Conservation (phyloP, 2,797 vertebrate genomes). For the Sebastiscus albofasciatus region DNA sequence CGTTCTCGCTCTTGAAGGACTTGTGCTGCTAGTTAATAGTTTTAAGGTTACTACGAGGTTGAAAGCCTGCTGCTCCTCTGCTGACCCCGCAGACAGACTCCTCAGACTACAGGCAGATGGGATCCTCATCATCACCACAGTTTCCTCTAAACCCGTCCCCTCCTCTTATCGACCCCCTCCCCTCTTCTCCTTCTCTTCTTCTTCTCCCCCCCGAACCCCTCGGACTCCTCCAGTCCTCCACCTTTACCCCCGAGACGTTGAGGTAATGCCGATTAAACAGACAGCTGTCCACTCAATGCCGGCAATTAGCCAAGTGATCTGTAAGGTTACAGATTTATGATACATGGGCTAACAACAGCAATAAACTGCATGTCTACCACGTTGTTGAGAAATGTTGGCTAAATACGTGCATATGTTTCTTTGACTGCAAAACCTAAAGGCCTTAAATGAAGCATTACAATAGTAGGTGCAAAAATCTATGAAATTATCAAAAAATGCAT, state of each 20-base stretch:
- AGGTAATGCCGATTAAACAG: constrained; percentile 75
- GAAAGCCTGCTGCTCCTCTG: constrained; percentile 58
- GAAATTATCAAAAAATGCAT: not conserved
- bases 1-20: constrained; percentile 44
- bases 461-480: not conserved
- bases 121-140: constrained; percentile 82
- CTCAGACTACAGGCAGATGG: constrained; percentile 79
- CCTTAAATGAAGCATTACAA: not conserved
- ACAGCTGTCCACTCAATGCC: constrained; percentile 74
- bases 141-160: constrained; percentile 33
- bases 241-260: constrained; percentile 72
- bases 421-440: not conserved
- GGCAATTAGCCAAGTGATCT: constrained; percentile 71
- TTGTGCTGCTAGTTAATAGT: constrained; percentile 62
- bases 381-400: not conserved
- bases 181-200: constrained; percentile 52
- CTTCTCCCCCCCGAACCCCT: constrained; percentile 56
- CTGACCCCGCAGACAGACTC: constrained; percentile 68
- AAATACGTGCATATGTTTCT: not conserved
- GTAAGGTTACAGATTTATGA: constrained; percentile 50
- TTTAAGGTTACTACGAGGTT: constrained; percentile 63
- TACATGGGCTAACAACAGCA: constrained; percentile 10
- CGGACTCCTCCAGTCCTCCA: constrained; percentile 53
- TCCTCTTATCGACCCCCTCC: constrained; percentile 27
- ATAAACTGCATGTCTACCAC: constrained; percentile 19